Evolutionary conservation across 1,140 invertebrate genomes (phyloP).

Genomic region (Drosophila virilis): DNA sequence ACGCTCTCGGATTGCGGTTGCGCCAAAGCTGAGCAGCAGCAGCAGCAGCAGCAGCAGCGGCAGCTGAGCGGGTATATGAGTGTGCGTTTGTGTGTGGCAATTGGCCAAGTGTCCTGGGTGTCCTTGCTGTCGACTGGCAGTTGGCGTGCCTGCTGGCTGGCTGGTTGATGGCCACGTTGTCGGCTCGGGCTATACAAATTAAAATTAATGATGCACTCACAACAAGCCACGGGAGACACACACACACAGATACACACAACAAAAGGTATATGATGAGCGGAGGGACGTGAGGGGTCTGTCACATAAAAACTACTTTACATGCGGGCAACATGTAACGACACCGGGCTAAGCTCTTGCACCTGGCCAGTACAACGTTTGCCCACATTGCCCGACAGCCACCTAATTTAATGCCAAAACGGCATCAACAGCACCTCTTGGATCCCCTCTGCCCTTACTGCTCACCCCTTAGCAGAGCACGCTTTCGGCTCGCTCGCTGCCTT

Average conservation of each 20-base stretch:
- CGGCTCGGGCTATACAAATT: constrained; percentile 74
- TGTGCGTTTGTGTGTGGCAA: constrained; percentile 1
- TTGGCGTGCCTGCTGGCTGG: constrained; percentile 27
- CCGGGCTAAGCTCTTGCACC: constrained; percentile 74
- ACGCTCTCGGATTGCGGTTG: constrained; percentile 76
- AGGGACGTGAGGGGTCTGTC: constrained; percentile 27
- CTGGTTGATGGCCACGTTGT: constrained; percentile 67
- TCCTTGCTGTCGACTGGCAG: constrained; percentile 53
- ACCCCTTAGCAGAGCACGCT: not conserved
- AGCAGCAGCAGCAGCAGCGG: constrained; percentile 30
- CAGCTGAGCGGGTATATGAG: not conserved
- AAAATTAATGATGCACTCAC: constrained; percentile 81
- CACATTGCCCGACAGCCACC: constrained; percentile 52
- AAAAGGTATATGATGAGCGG: not conserved
- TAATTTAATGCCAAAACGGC: constrained; percentile 75
- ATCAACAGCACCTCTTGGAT: constrained; percentile 14
- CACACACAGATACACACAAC: not conserved
- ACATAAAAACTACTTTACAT: constrained; percentile 81
- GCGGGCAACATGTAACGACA: constrained; percentile 67
- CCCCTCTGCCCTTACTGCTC: not conserved
- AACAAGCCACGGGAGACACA: constrained; percentile 43
- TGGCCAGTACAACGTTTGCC: constrained; percentile 41
- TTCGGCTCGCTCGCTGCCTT: not conserved
- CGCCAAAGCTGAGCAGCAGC: not conserved
- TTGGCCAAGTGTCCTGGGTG: constrained; percentile 59